A percentile compares a stretch with the other conserved stretches of the same genome.
phyloP scores from a whole-genome alignment of 1,140 invertebrate genomes.

The Cydia fagiglandana region DNA sequence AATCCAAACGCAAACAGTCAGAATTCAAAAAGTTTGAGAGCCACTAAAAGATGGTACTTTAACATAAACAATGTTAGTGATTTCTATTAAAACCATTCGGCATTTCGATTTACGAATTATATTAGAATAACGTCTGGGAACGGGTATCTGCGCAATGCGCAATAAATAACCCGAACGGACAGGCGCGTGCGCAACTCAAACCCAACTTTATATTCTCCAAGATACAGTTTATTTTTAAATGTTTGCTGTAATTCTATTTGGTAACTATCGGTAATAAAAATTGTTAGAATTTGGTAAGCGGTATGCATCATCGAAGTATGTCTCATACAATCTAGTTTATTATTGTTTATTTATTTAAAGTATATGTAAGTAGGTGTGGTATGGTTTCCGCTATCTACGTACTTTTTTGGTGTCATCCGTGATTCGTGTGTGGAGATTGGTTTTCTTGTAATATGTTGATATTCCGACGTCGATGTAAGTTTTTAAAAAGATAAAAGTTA shows the following conservation, averaged over 20 bases:
- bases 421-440: background rate
- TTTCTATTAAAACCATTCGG: constrained; percentile 75
- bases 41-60: constrained; percentile 56
- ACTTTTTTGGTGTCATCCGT: background rate
- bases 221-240: constrained; percentile 46
- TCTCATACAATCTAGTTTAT: constrained; percentile 32
- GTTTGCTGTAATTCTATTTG: constrained; percentile 24
- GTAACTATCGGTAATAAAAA: constrained; percentile 38
- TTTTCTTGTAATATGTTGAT: background rate
- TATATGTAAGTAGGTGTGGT: constrained; percentile 25
- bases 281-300: constrained; percentile 54
- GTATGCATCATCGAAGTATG: constrained; percentile 42
- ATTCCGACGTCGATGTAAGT: too few relatives aligned
- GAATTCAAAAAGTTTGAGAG: constrained; percentile 58
- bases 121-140: constrained; percentile 72
- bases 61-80: constrained; percentile 75
- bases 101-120: constrained; percentile 73
- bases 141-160: constrained; percentile 65
- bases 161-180: constrained; percentile 67
- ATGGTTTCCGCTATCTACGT: background rate
- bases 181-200: constrained; percentile 43
- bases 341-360: constrained; percentile 29
- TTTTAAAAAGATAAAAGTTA: too few relatives aligned
- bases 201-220: constrained; percentile 39
- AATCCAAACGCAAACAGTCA: background rate